These are phyloP conservation scores for Ptychadena robeensis DNA, from an alignment of 2,797 vertebrate species.

Conservation along the genomic window DNA sequence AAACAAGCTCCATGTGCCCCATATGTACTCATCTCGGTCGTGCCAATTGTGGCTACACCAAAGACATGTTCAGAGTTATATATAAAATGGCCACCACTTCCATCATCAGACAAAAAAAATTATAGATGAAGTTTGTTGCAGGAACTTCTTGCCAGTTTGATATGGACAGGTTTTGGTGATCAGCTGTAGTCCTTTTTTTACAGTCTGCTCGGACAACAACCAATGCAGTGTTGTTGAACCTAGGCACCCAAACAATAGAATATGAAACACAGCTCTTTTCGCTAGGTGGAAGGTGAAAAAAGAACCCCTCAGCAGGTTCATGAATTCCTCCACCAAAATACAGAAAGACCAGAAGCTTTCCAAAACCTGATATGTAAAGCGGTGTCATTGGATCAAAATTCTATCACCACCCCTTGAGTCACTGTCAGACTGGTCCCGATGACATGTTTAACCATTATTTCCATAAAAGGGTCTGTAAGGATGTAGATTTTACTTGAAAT, in stretches of 20 bases:
- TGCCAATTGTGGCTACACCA: slow-evolving; percentile 4
- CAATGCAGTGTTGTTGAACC: neutral
- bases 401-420: neutral
- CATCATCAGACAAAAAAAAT: neutral
- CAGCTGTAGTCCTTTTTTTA: neutral
- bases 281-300: neutral
- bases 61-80: neutral
- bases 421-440: neutral
- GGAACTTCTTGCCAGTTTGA: neutral
- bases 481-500: neutral
- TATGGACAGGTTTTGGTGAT: neutral
- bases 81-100: neutral
- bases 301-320: neutral
- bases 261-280: slow-evolving; percentile 11
- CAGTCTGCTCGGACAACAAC: neutral
- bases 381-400: neutral
- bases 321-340: neutral
- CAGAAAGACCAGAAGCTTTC: slow-evolving; percentile 1
- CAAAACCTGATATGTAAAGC: neutral
- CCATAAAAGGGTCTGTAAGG: neutral
- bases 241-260: neutral
- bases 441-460: neutral
- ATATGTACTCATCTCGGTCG: neutral
- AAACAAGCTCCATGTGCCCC: slow-evolving; percentile 25
- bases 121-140: neutral